Evolutionary conservation across 2,797 vertebrate species (phyloP), one percentile per base, ranked within the genome.

Genomic region (Crocidura indochinensis): DNA sequence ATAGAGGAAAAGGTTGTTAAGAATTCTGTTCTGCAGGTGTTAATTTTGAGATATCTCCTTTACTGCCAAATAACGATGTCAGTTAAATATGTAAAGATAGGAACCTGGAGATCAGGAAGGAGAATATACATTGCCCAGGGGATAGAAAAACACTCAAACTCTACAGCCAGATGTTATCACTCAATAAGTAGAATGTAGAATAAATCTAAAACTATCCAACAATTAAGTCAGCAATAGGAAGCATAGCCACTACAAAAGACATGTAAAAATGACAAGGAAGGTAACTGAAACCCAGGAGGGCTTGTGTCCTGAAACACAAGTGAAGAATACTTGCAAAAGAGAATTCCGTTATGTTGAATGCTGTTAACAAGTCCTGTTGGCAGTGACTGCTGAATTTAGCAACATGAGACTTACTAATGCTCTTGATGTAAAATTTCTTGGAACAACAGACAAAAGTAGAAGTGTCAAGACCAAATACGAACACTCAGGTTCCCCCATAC

Each of bases 191-290:
- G 6, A 73, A 11, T 73, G 8, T 71, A 68, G 76, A 64, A 24
- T 46, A 72, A 14, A 87, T 47, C 56, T 92, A 88, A 51, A 87
- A 84, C 82, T 86, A 73, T 83, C 2, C 51, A 82, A 1, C 38
- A 31, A 51, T 71, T 47, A 49, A 24, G 56, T 68, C 49, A 49
- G 12, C 38, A 78, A 11, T 19, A 44, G 65, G 71, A 91, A 90
- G 56, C 44, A 64, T 46, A 82, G 1, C 71, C 47, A 68, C 49
- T 17, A 14, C 38, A 26, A 80, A 69, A 91, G 44, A 73, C 49
- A 14, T 51, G 67, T 65, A 80, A 44, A 56, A 67, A 75, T 51
- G 9, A n/a, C 51, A 38, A 10, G 12, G 29, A 65, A 90, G 60
- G 38, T 67, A 72, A 47, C 68, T 72, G 75, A 76, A 76, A 60